Evolutionary conservation across 2,113 vertebrate species (phyloP), one percentile per base, ranked within the genome.

Genomic region (Sinosuthora webbiana): DNA sequence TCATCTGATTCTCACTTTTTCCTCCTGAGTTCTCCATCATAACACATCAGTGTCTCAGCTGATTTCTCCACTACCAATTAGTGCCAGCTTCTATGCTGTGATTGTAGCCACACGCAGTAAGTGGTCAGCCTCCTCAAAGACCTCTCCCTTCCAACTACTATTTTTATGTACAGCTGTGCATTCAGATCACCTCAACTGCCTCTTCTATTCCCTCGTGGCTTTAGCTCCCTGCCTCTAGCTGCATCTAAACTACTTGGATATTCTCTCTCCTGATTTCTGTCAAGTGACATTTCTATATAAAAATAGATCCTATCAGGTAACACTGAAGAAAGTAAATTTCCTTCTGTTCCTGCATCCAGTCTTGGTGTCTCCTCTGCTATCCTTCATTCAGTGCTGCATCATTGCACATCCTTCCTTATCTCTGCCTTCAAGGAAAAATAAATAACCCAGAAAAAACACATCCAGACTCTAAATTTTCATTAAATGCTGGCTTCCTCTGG

Each of bases 241-340:
- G 53, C 76, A 83, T 47, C 28, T 83, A 64, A 89, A 85, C 52
- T 75, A 57, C 59, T 50, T 55, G 2, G 10, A 73, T 83, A 92
- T 73, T 80, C 67, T 73, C n/a, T 39, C 75, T 73, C 35, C 57
- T 69, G 57, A 79, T 30, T 85, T 93, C 45, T 69, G 59, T 74
- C 85, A 93, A 63, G 75, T 83, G 92, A 92, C 59, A 73, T 69
- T 88, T 90, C 59, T n/a, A 28, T n/a, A 41, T 44, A 95, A 96
- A 94, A 96, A 87, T 33, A 97, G 75, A 90, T 83, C 9, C 41
- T 57, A 71, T 39, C 67, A 69, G 78, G 85, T 90, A 95, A 85
- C 45, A 44, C 1, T 30, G 21, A 88, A 92, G 62, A 50, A 93
- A 73, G 59, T 30, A 69, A 87, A 88, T 65, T 50, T 65, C 52